Evolutionary conservation across 2,888 invertebrate genomes (phyloP), one percentile per base, ranked within the genome.

Genomic region (Clanis bilineata): DNA sequence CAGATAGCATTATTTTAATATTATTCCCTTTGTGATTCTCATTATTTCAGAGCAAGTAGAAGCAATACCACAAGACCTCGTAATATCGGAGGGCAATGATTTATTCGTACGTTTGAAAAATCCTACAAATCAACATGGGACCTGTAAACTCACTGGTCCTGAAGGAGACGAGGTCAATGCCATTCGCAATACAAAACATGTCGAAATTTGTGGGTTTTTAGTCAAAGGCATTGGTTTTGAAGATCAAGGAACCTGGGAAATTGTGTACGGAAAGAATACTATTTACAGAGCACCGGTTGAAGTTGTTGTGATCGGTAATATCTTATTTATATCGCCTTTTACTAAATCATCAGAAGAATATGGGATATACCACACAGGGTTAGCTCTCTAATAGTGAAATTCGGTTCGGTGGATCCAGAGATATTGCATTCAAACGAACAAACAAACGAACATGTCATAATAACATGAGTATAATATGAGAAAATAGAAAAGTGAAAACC

Each of bases 231-330:
- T 85, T 1, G 66, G 62, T 9, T 47, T 43, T 10, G 57, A 28
- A 6, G 74, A 83, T 22, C 65, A 59, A 59, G 90, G 90, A 56
- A 59, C 56, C 15, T 90, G 89, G 88, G 64, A 71, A 39, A 88
- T 90, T 55, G 64, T 68, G 1, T 87, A 79, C 62, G 88, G 85
- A 62, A 64, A 69, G n/a, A 67, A 58, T 61, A 80, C 82, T 1
- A 66, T 67, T 32, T 81, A 83, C 61, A 79, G 66, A 70, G 85
- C 85, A 1, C 60, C 64, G 15, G 70, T 84, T 60, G 41, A 67
- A 22, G 79, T 89, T 2, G 68, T 60, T 55, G 80, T 88, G 21
- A 65, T 69, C 64, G 85, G 86, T 88, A 82, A 84, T 28, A 10
- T 25, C 2, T 10, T 43, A 21, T 59, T 3, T 2, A 28, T n/a